These are phyloP conservation scores for Acronicta alni DNA, from an alignment of 2,888 invertebrate genomes.

Conservation along the genomic window DNA sequence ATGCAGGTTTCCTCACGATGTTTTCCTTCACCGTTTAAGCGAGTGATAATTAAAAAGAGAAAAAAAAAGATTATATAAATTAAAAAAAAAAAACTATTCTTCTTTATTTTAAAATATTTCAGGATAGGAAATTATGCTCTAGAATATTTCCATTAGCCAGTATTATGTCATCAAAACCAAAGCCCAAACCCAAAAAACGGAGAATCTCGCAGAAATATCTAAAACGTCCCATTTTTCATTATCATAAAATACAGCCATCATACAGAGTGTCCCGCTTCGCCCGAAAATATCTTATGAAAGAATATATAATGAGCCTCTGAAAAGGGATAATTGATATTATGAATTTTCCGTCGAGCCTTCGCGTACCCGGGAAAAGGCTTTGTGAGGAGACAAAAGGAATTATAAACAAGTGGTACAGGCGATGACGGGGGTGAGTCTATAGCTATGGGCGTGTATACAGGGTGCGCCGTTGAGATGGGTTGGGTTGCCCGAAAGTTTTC, in stretches of 20 bases:
- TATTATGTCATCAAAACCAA: slow-evolving; percentile 3
- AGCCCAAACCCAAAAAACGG: slow-evolving; percentile 4
- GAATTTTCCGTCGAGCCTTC: slow-evolving; percentile 76
- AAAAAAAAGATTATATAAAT: no score
- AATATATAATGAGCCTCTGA: slow-evolving; percentile 77
- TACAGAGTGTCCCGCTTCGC: slow-evolving; percentile 44
- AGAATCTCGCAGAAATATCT: slow-evolving; percentile 21
- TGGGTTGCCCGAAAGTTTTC: no score
- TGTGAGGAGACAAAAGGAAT: slow-evolving; percentile 82
- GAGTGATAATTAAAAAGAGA: no score
- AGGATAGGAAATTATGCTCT: no score
- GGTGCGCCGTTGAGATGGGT: background rate
- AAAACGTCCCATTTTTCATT: slow-evolving; percentile 40
- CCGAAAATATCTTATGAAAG: slow-evolving; percentile 82
- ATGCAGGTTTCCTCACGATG: no score
- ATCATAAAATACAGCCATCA: slow-evolving; percentile 40
- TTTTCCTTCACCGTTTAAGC: no score
- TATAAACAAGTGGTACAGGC: slow-evolving; percentile 75
- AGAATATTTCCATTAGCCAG: no score
- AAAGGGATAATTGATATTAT: slow-evolving; percentile 84
- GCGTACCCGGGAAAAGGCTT: slow-evolving; percentile 64
- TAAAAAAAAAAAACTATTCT: no score
- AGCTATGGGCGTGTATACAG: slow-evolving; percentile 1
- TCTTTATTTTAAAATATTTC: no score
- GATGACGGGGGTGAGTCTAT: slow-evolving; percentile 42